These are phyloP conservation scores for Trogon melanurus DNA, from an alignment of 2,113 vertebrate genomes.

Conservation along the genomic window DNA sequence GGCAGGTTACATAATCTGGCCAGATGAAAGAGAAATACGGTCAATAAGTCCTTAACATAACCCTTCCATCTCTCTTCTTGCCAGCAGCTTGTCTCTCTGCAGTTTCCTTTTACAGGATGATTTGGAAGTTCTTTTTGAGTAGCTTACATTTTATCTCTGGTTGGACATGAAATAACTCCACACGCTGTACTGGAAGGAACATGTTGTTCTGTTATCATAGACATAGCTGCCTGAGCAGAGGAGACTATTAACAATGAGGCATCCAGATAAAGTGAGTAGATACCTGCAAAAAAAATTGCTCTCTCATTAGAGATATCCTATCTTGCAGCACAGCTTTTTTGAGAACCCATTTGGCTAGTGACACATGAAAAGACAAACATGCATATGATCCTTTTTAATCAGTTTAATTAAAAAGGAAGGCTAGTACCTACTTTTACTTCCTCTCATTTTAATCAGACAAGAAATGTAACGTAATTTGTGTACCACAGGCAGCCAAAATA, in stretches of 20 bases:
- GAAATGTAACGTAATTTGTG: not conserved
- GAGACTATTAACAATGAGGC: slow-evolving; percentile 66
- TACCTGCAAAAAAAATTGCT: slow-evolving; percentile 66
- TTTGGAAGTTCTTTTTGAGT: slow-evolving; percentile 61
- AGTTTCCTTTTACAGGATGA: slow-evolving; percentile 55
- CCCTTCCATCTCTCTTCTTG: slow-evolving; percentile 25
- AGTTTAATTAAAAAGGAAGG: slow-evolving; percentile 38
- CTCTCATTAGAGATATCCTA: slow-evolving; percentile 51
- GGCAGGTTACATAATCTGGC: slow-evolving; percentile 1
- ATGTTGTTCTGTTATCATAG: slow-evolving; percentile 72
- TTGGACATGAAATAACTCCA: slow-evolving; percentile 66
- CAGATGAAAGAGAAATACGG: slow-evolving; percentile 48
- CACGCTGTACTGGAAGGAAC: slow-evolving; percentile 66
- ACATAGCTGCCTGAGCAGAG: slow-evolving; percentile 57
- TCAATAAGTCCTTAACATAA: slow-evolving; percentile 8
- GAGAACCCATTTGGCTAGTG: slow-evolving; percentile 1
- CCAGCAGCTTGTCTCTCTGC: slow-evolving; percentile 2
- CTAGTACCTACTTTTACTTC: slow-evolving; percentile 13
- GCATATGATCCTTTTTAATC: not conserved
- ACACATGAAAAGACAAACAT: not conserved
- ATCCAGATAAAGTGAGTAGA: slow-evolving; percentile 61
- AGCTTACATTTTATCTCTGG: slow-evolving; percentile 72
- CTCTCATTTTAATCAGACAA: slow-evolving; percentile 43
- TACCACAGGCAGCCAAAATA: slow-evolving; percentile 16
- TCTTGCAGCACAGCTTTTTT: slow-evolving; percentile 5